These are phyloP conservation scores for Podarcis raffonei DNA, from an alignment of 2,113 vertebrate species.

Conservation along the genomic window DNA sequence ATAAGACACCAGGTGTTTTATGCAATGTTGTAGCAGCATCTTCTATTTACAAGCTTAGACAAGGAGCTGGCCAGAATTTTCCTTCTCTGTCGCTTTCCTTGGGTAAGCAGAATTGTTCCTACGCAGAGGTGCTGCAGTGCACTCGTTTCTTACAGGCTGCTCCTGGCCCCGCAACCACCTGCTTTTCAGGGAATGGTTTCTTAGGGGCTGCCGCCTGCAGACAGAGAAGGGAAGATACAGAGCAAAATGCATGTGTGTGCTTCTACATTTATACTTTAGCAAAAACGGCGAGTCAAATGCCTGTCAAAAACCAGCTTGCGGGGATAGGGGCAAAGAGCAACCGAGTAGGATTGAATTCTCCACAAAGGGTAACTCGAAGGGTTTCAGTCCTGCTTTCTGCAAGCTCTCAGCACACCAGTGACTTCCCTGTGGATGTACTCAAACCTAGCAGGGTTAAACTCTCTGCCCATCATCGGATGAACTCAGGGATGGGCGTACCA, in stretches of 20 bases:
- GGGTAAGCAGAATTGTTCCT: neutral
- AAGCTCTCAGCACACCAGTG: no score
- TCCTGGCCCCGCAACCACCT: slow-evolving; percentile 1
- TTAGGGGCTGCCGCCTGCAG: slow-evolving; percentile 54
- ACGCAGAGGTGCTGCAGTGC: neutral
- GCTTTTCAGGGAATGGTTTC: slow-evolving; percentile 15
- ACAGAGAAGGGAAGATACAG: neutral
- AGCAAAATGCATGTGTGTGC: neutral
- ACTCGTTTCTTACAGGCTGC: slow-evolving; percentile 20
- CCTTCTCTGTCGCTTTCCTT: neutral
- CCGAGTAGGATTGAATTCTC: no score
- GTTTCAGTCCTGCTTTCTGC: no score
- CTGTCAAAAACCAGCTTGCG: no score
- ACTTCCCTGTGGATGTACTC: no score
- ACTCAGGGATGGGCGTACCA: no score
- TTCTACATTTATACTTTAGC: neutral
- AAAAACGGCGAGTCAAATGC: neutral
- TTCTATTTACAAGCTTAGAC: fast-evolving
- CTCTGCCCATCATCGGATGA: no score
- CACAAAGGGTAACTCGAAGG: no score
- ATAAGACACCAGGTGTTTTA: neutral
- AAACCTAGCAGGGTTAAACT: no score
- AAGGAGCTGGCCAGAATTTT: neutral
- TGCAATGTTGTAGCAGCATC: fast-evolving
- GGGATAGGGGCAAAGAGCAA: no score